phyloP scores from a whole-genome alignment of 1,140 invertebrate genomes.

The Episyrphus balteatus region DNA sequence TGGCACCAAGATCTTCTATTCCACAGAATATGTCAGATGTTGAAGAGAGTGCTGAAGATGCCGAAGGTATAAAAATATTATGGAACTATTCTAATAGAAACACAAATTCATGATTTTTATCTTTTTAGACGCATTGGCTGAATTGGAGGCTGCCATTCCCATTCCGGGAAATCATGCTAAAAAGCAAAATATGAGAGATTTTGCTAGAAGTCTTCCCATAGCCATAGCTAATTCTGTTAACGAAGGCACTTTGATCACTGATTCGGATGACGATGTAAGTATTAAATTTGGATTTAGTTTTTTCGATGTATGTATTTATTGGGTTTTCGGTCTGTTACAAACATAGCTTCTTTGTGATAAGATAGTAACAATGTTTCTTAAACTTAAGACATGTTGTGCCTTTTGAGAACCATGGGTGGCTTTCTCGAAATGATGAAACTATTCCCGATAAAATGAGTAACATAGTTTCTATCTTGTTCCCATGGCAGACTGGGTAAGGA shows the following conservation, averaged over 20 bases:
- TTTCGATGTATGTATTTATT: too few relatives aligned
- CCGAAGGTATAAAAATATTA: conserved; percentile 17
- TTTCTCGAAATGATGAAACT: too few relatives aligned
- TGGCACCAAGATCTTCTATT: conserved; percentile 10
- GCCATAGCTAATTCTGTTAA: conserved; percentile 28
- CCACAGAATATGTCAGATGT: conserved; percentile 20
- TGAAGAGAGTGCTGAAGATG: conserved; percentile 27
- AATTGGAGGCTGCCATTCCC: conserved; percentile 1
- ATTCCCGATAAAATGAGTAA: too few relatives aligned
- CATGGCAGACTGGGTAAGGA: too few relatives aligned
- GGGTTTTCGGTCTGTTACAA: too few relatives aligned
- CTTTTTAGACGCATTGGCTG: conserved; percentile 24
- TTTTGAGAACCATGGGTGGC: too few relatives aligned
- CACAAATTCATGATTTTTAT: not conserved
- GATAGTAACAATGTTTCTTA: too few relatives aligned
- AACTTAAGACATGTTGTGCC: too few relatives aligned
- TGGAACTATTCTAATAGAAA: not conserved
- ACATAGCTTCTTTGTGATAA: too few relatives aligned
- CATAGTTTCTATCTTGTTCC: too few relatives aligned
- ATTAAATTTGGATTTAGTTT: too few relatives aligned
- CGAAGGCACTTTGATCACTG: conserved; percentile 12
- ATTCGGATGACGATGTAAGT: conserved; percentile 25
- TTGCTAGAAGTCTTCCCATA: conserved; percentile 30
- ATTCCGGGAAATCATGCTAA: conserved; percentile 4
- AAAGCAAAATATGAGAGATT: conserved; percentile 16